Evolutionary conservation across 2,113 vertebrate species (phyloP).

Genomic region (Peromyscus maniculatus): DNA sequence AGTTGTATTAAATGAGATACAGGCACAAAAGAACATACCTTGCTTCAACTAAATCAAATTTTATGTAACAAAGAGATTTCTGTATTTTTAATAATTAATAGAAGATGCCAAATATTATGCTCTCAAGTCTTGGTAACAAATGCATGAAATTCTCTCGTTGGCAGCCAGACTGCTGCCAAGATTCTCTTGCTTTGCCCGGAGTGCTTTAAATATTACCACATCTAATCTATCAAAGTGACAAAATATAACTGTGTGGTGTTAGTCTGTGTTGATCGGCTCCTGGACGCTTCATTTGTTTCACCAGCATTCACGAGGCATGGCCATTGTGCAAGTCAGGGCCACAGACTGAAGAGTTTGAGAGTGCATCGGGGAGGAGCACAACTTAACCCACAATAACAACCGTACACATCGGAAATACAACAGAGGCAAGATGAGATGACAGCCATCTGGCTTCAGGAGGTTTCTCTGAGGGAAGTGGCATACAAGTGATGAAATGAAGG

Average conservation of each 20-base stretch:
- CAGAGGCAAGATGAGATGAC: background rate
- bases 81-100: conserved; percentile 21
- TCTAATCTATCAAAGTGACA: background rate
- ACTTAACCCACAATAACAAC: background rate
- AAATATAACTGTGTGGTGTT: background rate
- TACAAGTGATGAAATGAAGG: background rate
- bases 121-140: conserved; percentile 22
- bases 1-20: background rate
- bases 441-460: background rate
- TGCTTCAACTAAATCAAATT: background rate
- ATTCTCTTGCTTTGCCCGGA: background rate
- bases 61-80: background rate
- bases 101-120: conserved; percentile 40
- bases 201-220: background rate
- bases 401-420: background rate
- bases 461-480: background rate
- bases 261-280: background rate
- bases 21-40: background rate
- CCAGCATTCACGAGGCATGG: background rate
- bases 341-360: background rate
- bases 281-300: background rate
- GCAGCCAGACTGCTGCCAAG: background rate
- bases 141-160: background rate
- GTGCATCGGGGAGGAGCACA: background rate
- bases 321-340: background rate